Conservation (phyloP, 2,888 invertebrate species). For the Drosophila setosimentum region DNA sequence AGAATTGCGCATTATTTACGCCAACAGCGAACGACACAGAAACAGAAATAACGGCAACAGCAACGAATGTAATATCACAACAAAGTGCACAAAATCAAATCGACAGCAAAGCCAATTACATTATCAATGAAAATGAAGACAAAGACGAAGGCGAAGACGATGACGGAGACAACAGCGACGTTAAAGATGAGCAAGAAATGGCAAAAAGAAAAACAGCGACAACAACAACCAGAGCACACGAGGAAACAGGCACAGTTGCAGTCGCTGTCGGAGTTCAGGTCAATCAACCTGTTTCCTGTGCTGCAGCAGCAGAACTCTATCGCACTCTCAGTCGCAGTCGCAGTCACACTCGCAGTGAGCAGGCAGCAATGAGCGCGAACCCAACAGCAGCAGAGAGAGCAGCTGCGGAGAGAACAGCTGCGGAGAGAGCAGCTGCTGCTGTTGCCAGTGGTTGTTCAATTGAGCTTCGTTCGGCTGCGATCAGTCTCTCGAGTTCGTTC, state of each 20-base stretch:
- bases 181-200: constrained; percentile 9
- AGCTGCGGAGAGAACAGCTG: constrained; percentile 5
- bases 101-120: constrained; percentile 65
- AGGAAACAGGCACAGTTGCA: constrained; percentile 42
- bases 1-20: constrained; percentile 68
- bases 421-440: constrained; percentile 19
- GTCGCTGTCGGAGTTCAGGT: constrained; percentile 70
- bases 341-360: constrained; percentile 26
- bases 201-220: constrained; percentile 23
- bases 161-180: constrained; percentile 13
- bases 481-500: constrained; percentile 83
- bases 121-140: constrained; percentile 69
- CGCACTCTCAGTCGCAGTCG: constrained; percentile 30
- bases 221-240: constrained; percentile 50
- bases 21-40: constrained; percentile 59
- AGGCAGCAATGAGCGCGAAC: constrained; percentile 4
- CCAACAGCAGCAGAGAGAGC: constrained; percentile 15
- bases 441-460: constrained; percentile 26
- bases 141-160: constrained; percentile 26
- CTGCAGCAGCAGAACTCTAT: constrained; percentile 34
- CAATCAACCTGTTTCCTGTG: constrained; percentile 82
- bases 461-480: constrained; percentile 53
- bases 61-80: constrained; percentile 78
- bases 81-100: constrained; percentile 73
- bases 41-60: constrained; percentile 35